Conservation (phyloP, 2,888 invertebrate genomes). For the Arctia plantaginis region DNA sequence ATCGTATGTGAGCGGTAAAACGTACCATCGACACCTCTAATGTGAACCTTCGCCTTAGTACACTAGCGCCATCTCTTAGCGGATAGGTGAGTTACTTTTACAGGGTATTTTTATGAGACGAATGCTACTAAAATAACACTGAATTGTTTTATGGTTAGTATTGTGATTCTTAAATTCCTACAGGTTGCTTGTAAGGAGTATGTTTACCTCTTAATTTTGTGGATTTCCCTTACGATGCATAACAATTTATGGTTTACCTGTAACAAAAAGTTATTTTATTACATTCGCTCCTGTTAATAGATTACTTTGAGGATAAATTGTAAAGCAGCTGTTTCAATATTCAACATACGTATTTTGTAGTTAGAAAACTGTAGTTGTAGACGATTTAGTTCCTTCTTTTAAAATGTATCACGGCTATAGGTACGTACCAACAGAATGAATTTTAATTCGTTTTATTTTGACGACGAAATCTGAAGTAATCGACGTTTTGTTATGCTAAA, state of each 20-base stretch:
- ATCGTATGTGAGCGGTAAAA: slow-evolving; percentile 60
- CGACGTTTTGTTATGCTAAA: not conserved
- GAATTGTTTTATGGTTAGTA: slow-evolving; percentile 56
- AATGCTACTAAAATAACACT: slow-evolving; percentile 54
- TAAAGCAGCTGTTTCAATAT: slow-evolving; percentile 3
- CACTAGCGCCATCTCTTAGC: slow-evolving; percentile 74
- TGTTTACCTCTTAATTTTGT: slow-evolving; percentile 56
- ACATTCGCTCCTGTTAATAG: slow-evolving; percentile 10
- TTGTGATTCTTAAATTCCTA: slow-evolving; percentile 55
- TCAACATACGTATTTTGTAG: not conserved
- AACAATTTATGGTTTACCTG: slow-evolving; percentile 61
- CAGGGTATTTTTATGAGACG: slow-evolving; percentile 50
- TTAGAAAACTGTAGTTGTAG: not conserved
- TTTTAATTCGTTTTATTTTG: not conserved
- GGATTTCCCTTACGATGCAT: slow-evolving; percentile 40
- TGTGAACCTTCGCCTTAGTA: slow-evolving; percentile 51
- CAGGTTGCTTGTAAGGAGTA: slow-evolving; percentile 50
- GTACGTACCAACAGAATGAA: not conserved
- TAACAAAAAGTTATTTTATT: slow-evolving; percentile 57
- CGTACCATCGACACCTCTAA: slow-evolving; percentile 29
- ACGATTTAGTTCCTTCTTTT: not conserved
- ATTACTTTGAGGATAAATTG: not conserved
- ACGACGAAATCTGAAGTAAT: not conserved
- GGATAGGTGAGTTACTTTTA: slow-evolving; percentile 67
- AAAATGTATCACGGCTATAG: not conserved